Conservation (phyloP, 2,797 vertebrate species). For the Psittacula derbiana region DNA sequence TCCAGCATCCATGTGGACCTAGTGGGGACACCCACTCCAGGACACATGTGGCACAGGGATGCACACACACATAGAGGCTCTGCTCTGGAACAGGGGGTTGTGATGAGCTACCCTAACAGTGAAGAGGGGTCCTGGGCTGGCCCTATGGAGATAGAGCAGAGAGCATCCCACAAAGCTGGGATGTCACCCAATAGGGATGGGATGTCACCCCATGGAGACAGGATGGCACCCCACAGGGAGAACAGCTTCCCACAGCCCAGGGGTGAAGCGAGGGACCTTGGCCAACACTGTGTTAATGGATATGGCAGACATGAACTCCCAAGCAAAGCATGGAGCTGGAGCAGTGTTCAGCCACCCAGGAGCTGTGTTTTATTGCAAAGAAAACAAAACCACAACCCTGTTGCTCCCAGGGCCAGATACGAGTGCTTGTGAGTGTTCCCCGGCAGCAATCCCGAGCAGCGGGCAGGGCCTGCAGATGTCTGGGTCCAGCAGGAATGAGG, state of each 20-base stretch:
- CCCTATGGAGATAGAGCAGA: no score
- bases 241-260: neutral
- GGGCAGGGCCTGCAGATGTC: neutral
- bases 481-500: neutral
- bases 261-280: neutral
- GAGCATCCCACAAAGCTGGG: neutral
- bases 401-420: neutral
- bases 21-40: fast-evolving
- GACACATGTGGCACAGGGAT: fast-evolving
- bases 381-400: constrained; percentile 41
- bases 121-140: no score
- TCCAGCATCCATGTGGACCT: neutral
- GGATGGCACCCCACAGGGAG: fast-evolving
- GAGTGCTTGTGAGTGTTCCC: neutral
- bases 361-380: constrained; percentile 59
- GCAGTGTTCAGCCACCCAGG: constrained; percentile 8
- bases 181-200: neutral
- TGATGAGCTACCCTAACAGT: neutral
- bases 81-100: neutral
- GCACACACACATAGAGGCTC: neutral
- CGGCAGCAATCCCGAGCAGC: neutral
- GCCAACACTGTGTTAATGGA: fast-evolving
- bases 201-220: no score
- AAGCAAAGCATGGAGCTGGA: fast-evolving
- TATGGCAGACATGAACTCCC: fast-evolving